Evolutionary conservation across 2,113 vertebrate genomes (phyloP), one percentile per base, ranked within the genome.

Genomic region (Apodemus speciosus): DNA sequence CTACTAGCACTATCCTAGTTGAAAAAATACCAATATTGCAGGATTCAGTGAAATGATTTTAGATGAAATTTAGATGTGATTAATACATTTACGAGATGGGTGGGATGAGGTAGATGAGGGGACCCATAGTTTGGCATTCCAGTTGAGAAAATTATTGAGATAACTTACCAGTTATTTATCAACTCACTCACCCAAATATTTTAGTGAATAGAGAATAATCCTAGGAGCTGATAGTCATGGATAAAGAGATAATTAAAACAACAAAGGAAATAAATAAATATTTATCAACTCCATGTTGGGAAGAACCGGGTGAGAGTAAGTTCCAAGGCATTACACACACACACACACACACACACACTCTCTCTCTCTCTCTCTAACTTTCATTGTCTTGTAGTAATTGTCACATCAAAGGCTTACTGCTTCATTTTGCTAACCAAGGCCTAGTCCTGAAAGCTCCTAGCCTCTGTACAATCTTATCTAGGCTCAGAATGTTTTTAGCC

Each of bases 131-230:
- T 88, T 66, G 32, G 32, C 23, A 72, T 49, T 85, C 56, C 64
- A 76, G 62, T 66, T 27, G 21, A 88, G 69, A 43, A 92, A 88
- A 62, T 66, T 68, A 38, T 53, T 87, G 46, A 90, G 87, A 66
- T 84, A 38, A 32, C 27, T 25, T 73, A 38, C 9, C 43, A n/a
- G 30, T 51, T 49, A 85, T 49, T 58, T 25, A 53, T n/a, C 71
- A 69, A 68, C n/a, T 83, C 9, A 62, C 23, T 71, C 40, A 89
- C 6, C 35, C 68, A 83, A 69, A 64, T 58, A 76, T 49, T 6
- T 64, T 83, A 89, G 60, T 51, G n/a, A 21, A 46, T 73, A 58
- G 30, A 56, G 38, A 49, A 58, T 32, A 30, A 43, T 76, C 38
- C 13, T 76, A 46, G 73, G 20, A 76, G 23, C 13, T 89, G 25